Base-by-base conservation (phyloP, 2,888 invertebrate genomes). In the Apantesis nais region DNA sequence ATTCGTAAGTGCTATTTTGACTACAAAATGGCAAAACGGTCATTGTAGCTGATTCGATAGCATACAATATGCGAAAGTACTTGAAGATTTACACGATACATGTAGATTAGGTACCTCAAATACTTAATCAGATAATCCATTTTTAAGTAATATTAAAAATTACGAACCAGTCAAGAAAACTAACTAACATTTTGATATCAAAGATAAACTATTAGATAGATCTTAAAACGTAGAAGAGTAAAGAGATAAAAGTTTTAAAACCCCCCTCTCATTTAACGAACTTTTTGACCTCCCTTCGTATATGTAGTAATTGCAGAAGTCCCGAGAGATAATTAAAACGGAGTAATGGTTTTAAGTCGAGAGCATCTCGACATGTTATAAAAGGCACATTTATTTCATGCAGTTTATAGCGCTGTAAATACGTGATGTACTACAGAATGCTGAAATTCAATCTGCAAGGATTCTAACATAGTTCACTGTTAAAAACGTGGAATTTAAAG, bases 1-100 rank as follows among this genome's bases (percentile, higher is more conserved):
- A 65, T 63, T 65, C 19, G 65, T 65, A n/a, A 52, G 34, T 2
- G 31, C 31, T 41, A 44, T 44, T 67, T 67, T n/a, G 41, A 44
- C 19, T 60, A 60, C 48, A 39, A 55, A 31, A 31, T 60, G 19
- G n/a, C 4, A 37, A 34, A 22, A 52, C 39, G 14, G 37, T 55
- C 16, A 39, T 52, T 34, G 25, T 25, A 37, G 9, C 25, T 31
- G 25, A n/a, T 60, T 60, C 29, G 37, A 37, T n/a, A 34, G 61
- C 34, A 61, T 34, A 3, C 22, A 16, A 61, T 34, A 61, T n/a
- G n/a, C 5, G 12, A 55, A 1, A n/a, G 12, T 4, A 25, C 3
- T 5, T 4, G 3, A 2, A 34, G 34, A 34, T 34, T 34, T 34
- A 34, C 34, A 34, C 34, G 5, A 22, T 52, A 7, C 52, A 52